Evolutionary conservation across 2,888 invertebrate genomes (phyloP).

Genomic region (Laothoe populi): DNA sequence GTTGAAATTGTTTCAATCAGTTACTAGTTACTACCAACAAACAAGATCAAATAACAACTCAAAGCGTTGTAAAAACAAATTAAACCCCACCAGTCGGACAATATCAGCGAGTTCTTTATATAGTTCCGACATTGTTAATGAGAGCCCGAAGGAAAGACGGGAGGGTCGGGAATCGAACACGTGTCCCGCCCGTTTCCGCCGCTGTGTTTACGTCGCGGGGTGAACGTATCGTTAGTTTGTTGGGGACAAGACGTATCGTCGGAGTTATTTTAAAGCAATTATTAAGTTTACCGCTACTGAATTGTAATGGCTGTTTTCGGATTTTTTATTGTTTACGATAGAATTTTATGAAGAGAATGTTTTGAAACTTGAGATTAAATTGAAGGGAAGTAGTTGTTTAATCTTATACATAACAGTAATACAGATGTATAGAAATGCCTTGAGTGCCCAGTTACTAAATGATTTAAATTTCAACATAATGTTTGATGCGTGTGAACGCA

Average conservation of each 20-base stretch:
- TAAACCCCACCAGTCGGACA: constrained; percentile 22
- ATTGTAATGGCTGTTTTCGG: not conserved
- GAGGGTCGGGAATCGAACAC: constrained; percentile 61
- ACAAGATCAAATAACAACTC: not conserved
- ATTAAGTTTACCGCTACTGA: constrained; percentile 8
- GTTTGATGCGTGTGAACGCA: no score
- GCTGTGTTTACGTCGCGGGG: constrained; percentile 45
- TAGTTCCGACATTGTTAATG: constrained; percentile 54
- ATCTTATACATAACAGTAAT: no score
- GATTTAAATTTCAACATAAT: no score
- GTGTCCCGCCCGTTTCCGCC: constrained; percentile 65
- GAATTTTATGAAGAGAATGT: not conserved
- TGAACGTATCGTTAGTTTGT: constrained; percentile 30
- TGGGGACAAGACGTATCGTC: constrained; percentile 22
- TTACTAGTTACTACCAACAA: no score
- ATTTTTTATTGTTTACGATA: not conserved
- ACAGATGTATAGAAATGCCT: no score
- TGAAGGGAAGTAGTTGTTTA: no score
- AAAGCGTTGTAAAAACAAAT: constrained; percentile 11
- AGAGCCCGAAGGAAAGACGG: constrained; percentile 52
- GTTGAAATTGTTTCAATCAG: not conserved
- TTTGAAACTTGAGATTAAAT: no score
- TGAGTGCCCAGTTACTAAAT: no score
- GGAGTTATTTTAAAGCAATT: constrained; percentile 17
- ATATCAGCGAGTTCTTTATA: constrained; percentile 44